A percentile compares a stretch with the other conserved stretches of the same genome.
Conservation (phyloP, 2,888 invertebrate species). For the Phortica okadai region DNA sequence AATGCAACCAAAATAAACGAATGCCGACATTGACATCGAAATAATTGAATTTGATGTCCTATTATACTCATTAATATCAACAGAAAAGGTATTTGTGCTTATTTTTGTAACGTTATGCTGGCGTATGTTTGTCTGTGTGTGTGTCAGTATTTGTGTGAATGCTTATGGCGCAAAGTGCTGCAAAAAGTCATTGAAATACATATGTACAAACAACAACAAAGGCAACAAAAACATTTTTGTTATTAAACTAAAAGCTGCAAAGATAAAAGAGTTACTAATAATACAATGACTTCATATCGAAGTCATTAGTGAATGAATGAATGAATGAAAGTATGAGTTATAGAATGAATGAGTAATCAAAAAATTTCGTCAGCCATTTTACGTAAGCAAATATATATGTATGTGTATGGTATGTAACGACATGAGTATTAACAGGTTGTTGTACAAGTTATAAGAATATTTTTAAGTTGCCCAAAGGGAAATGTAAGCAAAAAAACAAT, state of each 20-base stretch:
- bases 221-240: no score
- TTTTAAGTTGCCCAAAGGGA: no score
- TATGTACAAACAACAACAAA: no score
- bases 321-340: not conserved
- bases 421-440: no score
- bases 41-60: constrained; percentile 66
- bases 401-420: not conserved
- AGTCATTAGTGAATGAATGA: not conserved
- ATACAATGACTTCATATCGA: not conserved
- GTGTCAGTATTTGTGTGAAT: no score
- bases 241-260: no score
- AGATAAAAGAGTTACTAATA: not conserved
- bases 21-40: constrained; percentile 40
- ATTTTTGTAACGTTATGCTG: no score
- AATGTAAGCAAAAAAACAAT: no score
- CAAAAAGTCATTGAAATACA: no score
- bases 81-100: constrained; percentile 24
- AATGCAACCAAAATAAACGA: not conserved
- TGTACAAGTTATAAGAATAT: no score
- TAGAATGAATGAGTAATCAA: not conserved
- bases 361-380: not conserved
- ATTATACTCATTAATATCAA: constrained; percentile 63
- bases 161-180: no score
- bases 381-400: not conserved
- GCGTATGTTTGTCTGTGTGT: no score